A percentile compares a stretch with the other conserved stretches of the same genome.
These are phyloP conservation scores for Meiosimyza platycephala DNA, from an alignment of 2,888 invertebrate species.

Conservation along the genomic window DNA sequence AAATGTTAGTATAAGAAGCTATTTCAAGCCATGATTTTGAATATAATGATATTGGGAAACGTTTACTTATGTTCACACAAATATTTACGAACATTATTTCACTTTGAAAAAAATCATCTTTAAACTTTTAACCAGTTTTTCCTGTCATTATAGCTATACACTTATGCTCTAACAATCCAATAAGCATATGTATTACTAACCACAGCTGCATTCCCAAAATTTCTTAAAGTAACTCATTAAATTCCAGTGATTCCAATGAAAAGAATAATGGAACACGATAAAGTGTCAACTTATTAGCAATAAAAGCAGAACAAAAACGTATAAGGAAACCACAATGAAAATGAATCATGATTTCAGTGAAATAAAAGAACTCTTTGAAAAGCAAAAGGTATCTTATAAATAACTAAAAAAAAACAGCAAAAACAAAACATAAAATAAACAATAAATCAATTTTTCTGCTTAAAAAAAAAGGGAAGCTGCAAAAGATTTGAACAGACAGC, in stretches of 20 bases:
- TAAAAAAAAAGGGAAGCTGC: neutral
- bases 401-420: conserved; percentile 4
- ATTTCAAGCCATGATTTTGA: too few species aligned
- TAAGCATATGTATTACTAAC: too few species aligned
- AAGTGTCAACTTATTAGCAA: neutral
- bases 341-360: neutral
- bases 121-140: too few species aligned
- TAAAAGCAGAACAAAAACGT: conserved; percentile 4
- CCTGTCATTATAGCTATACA: too few species aligned
- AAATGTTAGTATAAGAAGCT: too few species aligned
- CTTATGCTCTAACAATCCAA: too few species aligned
- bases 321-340: neutral
- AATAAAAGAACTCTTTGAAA: conserved; percentile 6
- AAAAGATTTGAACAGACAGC: neutral
- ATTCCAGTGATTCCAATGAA: neutral
- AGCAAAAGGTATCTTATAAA: neutral
- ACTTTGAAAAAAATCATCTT: too few species aligned
- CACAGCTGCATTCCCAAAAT: neutral
- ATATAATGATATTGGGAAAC: too few species aligned
- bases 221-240: conserved; percentile 14
- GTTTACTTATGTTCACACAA: too few species aligned
- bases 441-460: neutral
- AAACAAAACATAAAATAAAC: neutral
- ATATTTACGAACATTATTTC: too few species aligned
- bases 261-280: neutral